phyloP scores from a whole-genome alignment of 2,797 vertebrate genomes.

The Menidia menidia region DNA sequence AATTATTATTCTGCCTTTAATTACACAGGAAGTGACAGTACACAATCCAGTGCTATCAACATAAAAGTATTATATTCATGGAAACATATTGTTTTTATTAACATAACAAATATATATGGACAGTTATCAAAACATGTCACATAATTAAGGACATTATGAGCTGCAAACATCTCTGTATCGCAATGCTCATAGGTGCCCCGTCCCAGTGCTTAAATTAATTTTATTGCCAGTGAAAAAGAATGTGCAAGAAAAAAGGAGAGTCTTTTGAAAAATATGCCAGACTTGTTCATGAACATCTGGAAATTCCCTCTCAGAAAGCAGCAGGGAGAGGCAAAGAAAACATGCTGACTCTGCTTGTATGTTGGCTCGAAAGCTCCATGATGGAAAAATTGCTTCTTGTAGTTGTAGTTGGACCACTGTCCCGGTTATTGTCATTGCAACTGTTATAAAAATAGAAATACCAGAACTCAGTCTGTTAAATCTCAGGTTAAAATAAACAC shows the following conservation, averaged over 20 bases:
- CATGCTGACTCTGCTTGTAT: constrained; percentile 55
- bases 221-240: constrained; percentile 54
- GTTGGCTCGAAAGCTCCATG: constrained; percentile 35
- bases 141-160: constrained; percentile 63
- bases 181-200: constrained; percentile 44
- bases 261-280: constrained; percentile 52
- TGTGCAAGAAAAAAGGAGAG: constrained; percentile 37
- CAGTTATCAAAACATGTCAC: constrained; percentile 61
- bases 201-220: constrained; percentile 55
- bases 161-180: constrained; percentile 52
- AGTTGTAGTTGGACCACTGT: constrained; percentile 29
- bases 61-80: constrained; percentile 7
- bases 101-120: constrained; percentile 40
- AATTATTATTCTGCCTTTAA: constrained; percentile 45
- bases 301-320: constrained; percentile 59
- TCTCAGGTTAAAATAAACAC: constrained; percentile 20
- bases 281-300: constrained; percentile 78
- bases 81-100: constrained; percentile 18
- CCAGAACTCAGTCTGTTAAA: constrained; percentile 26
- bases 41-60: background rate
- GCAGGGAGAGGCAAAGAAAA: constrained; percentile 47
- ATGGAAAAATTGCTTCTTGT: constrained; percentile 36
- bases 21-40: constrained; percentile 12
- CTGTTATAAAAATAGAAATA: constrained; percentile 13
- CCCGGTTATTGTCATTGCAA: constrained; percentile 40